Conservation (phyloP, 2,888 invertebrate genomes). For the Caradrina kadenii region DNA sequence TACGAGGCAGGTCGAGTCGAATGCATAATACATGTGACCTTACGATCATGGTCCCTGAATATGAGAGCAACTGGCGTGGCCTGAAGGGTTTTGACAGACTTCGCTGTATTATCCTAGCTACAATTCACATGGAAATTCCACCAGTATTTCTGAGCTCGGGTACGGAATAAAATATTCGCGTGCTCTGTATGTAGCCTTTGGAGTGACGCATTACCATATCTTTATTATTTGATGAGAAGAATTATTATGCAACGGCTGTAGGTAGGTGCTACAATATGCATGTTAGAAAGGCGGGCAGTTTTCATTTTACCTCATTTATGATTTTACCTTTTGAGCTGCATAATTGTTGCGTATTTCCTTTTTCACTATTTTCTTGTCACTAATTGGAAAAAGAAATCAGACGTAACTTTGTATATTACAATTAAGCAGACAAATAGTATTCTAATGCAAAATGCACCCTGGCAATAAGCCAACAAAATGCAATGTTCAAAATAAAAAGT, state of each 20-base stretch:
- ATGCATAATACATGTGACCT: conserved; percentile 86
- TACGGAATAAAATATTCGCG: conserved; percentile 64
- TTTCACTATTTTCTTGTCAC: no score
- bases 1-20: conserved; percentile 74
- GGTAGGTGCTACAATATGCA: conserved; percentile 43
- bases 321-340: background rate
- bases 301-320: conserved; percentile 19
- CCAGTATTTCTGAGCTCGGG: conserved; percentile 60
- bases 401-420: background rate
- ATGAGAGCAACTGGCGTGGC: conserved; percentile 68
- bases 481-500: conserved; percentile 28
- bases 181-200: conserved; percentile 48
- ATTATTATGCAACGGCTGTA: conserved; percentile 53
- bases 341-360: no score
- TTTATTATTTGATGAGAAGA: conserved; percentile 63
- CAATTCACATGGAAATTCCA: conserved; percentile 77
- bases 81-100: conserved; percentile 74
- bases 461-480: conserved; percentile 26
- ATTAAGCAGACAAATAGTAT: background rate
- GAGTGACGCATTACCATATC: conserved; percentile 64
- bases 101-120: conserved; percentile 71
- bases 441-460: conserved; percentile 22
- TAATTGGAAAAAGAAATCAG: background rate
- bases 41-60: conserved; percentile 74
- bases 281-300: conserved; percentile 18